Evolutionary conservation across 2,888 invertebrate species (phyloP), one percentile per base, ranked within the genome.

Genomic region (Dugesia japonica): DNA sequence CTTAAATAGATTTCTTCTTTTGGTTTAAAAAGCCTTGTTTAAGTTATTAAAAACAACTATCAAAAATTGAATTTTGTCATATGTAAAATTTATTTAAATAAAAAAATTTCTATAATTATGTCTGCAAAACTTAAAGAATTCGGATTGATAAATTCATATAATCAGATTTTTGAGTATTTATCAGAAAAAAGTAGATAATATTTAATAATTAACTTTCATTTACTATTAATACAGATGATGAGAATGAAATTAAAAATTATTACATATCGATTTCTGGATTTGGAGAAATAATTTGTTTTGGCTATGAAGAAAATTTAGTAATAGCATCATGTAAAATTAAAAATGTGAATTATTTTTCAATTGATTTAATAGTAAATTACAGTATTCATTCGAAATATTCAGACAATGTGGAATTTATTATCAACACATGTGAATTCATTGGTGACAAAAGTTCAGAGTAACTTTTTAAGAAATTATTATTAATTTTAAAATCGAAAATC

Each of bases 211-310:
- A n/a, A n/a, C n/a, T n/a, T n/a, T n/a, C n/a, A n/a, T n/a, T n/a
- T 38, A 13, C 17, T 38, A n/a, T n/a, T 1, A 56, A 20, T 56
- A 9, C 17, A 56, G 56, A n/a, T 7, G 23, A 56, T n/a, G 56
- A 56, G 17, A 56, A n/a, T 23, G 56, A 56, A 56, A 56, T 56
- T n/a, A 56, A 23, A 56, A 56, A 56, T 56, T 56, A 56, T 56
- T 56, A 9, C n/a, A 20, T 23, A 13, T 56, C 56, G 9, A 56
- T 56, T 13, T 56, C 56, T 56, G 56, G 56, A 13, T 56, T 13
- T 23, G 56, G 56, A 9, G 56, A 56, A 20, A 9, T 56, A 23
- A 56, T 56, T 56, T 56, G 56, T 56, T 56, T 56, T n/a, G 56
- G 9, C 17, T 56, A 23, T 56, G 56, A 56, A 23, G 56, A 56